A percentile compares a stretch with the other conserved stretches of the same genome.
Evolutionary conservation across 2,113 vertebrate species (phyloP).

Genomic region (Lagopus leucura): DNA sequence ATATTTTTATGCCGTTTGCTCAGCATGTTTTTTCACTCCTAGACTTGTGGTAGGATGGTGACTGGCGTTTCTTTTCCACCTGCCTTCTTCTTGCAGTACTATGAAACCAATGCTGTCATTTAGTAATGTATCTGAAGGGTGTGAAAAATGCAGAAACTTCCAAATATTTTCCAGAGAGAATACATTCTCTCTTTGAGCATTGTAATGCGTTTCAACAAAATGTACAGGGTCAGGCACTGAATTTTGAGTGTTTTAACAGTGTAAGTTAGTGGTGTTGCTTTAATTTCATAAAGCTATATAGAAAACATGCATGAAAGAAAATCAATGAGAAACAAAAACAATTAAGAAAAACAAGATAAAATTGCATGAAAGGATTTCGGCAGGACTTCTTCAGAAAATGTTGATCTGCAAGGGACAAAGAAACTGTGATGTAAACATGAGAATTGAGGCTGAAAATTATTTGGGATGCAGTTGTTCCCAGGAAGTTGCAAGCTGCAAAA

Average conservation of each 20-base stretch:
- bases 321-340: background rate
- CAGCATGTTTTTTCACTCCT: background rate
- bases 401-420: background rate
- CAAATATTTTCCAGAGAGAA: background rate
- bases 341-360: background rate
- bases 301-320: constrained; percentile 31
- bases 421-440: background rate
- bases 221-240: background rate
- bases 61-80: background rate
- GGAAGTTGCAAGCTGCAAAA: background rate
- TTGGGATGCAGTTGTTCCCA: background rate
- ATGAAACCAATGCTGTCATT: background rate
- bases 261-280: background rate
- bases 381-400: background rate
- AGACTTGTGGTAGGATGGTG: background rate
- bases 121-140: background rate
- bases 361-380: background rate
- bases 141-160: background rate
- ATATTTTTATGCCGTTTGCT: background rate
- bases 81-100: background rate
- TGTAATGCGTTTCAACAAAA: background rate
- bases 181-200: background rate
- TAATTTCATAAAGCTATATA: background rate
- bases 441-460: background rate
- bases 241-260: background rate